Conservation (phyloP, 2,797 vertebrate species). For the Triplophysa bombifrons region DNA sequence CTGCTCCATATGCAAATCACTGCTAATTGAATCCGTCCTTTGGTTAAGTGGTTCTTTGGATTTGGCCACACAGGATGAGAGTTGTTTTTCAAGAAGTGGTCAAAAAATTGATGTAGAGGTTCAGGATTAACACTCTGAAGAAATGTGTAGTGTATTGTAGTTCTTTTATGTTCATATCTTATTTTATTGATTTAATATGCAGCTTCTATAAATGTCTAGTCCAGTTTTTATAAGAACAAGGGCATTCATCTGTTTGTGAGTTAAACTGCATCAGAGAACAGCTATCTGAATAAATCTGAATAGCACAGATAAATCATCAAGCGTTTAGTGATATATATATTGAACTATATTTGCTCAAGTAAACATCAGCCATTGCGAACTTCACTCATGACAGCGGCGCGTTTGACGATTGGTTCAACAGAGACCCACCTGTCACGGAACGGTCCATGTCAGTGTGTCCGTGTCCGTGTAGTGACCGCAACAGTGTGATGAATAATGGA, state of each 20-base stretch:
- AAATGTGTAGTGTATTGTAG: no score
- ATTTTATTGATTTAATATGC: no score
- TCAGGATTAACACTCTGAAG: no score
- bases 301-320: no score
- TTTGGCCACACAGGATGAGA: conserved; percentile 30
- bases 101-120: background rate
- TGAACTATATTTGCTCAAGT: conserved; percentile 17
- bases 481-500: conserved; percentile 68
- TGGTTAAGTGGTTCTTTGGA: conserved; percentile 15
- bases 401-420: conserved; percentile 65
- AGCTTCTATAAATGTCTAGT: no score
- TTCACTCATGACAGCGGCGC: background rate
- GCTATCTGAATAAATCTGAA: no score
- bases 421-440: conserved; percentile 63
- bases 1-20: conserved; percentile 48
- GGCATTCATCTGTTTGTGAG: no score
- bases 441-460: conserved; percentile 49
- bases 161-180: no score
- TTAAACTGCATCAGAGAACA: no score
- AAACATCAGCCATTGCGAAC: conserved; percentile 35
- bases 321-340: no score
- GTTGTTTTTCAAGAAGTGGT: background rate
- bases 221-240: no score
- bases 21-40: conserved; percentile 45
- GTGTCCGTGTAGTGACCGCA: conserved; percentile 62